Conservation (phyloP, 2,797 vertebrate genomes). For the Macroramphosus scolopax region DNA sequence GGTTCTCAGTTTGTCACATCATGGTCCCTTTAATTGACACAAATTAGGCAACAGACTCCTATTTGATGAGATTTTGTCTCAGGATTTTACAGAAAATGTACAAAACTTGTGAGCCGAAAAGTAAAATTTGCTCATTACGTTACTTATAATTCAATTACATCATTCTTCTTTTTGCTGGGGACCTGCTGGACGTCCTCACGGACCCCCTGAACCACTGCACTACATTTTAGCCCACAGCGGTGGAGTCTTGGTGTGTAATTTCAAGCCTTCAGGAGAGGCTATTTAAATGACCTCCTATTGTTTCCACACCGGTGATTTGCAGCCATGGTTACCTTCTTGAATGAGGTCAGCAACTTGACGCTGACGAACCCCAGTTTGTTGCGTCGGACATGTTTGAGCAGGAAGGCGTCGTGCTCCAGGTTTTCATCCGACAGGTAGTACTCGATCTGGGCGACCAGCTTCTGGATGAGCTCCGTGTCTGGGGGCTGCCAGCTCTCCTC, state of each 20-base stretch:
- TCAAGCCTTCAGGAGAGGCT: not conserved
- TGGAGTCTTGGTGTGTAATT: not conserved
- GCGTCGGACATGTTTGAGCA: conserved; percentile 93
- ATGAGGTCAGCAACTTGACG: conserved; percentile 96
- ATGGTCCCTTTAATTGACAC: too few relatives aligned
- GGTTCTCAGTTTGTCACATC: too few relatives aligned
- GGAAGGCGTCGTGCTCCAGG: conserved; percentile 95
- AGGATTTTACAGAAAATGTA: too few relatives aligned
- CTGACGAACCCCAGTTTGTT: conserved; percentile 98
- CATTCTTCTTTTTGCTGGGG: too few relatives aligned
- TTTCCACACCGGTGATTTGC: not conserved
- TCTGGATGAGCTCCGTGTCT: conserved; percentile 86
- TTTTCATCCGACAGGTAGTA: conserved; percentile 98
- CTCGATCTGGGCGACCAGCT: conserved; percentile 91
- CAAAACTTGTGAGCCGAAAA: too few relatives aligned
- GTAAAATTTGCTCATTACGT: too few relatives aligned
- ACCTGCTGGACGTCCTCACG: too few relatives aligned
- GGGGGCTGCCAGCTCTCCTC: conserved; percentile 93
- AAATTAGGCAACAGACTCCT: too few relatives aligned
- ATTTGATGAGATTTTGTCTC: too few relatives aligned
- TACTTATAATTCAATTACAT: too few relatives aligned
- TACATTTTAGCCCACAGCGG: too few relatives aligned
- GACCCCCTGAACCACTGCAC: too few relatives aligned
- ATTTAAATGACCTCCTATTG: not conserved
- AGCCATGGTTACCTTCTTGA: conserved; percentile 88